phyloP scores from a whole-genome alignment of 1,140 invertebrate genomes.

The Hermatobates lingyangjiaoensis region DNA sequence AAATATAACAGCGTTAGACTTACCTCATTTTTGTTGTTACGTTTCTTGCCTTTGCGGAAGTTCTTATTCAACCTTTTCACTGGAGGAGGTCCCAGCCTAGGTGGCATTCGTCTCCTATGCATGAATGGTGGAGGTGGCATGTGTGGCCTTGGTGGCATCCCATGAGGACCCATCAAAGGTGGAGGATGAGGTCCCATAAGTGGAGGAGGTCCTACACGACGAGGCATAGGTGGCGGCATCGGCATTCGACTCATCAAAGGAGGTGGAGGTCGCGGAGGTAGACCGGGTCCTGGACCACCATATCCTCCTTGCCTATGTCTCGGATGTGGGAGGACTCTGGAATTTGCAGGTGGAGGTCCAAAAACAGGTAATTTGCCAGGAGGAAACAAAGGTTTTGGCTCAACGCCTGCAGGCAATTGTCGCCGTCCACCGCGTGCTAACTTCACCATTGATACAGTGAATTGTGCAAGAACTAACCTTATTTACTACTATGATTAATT shows the following conservation, averaged over 20 bases:
- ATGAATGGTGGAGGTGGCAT: slow-evolving; percentile 1
- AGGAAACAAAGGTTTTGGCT: slow-evolving; percentile 7
- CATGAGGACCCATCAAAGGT: slow-evolving; percentile 1
- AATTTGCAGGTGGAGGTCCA: slow-evolving; percentile 5
- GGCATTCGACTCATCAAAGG: neutral
- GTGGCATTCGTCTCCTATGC: neutral
- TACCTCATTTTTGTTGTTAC: no score
- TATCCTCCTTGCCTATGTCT: neutral
- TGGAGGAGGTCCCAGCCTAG: slow-evolving; percentile 1
- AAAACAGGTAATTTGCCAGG: slow-evolving; percentile 7
- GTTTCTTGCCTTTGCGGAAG: neutral
- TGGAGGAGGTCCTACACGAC: neutral
- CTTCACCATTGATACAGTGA: slow-evolving; percentile 10
- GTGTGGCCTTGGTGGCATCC: neutral
- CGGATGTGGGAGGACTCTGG: neutral
- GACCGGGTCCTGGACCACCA: no score
- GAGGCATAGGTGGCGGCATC: neutral
- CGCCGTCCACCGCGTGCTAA: slow-evolving; percentile 1
- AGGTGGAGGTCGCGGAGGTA: neutral
- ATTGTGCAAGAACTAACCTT: no score
- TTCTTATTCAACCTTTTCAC: neutral
- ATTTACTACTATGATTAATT: no score
- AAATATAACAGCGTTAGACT: no score
- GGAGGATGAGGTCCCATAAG: neutral
- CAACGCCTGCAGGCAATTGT: neutral